Conservation (phyloP, 1,140 invertebrate genomes). For the Lysiphlebus fabarum region DNA sequence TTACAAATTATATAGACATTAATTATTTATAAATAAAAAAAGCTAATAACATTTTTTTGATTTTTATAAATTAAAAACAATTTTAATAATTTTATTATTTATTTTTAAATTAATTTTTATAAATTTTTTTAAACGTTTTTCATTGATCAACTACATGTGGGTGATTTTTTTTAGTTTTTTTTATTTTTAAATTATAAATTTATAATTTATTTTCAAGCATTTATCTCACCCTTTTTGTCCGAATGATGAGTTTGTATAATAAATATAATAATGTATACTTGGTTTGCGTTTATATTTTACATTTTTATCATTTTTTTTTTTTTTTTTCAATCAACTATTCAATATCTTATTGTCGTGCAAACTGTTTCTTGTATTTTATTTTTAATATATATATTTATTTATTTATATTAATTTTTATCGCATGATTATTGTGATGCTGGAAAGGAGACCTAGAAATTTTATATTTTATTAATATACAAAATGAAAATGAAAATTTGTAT, state of each 20-base stretch:
- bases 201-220: no score
- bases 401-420: constrained; percentile 31
- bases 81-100: no score
- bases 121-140: no score
- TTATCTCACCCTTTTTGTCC: constrained; percentile 23
- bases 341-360: constrained; percentile 57
- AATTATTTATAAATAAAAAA: constrained; percentile 7
- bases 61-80: no score
- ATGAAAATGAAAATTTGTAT: constrained; percentile 5
- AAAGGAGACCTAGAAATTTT: constrained; percentile 20
- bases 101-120: no score
- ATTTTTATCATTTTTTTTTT: constrained; percentile 36
- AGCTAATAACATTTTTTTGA: constrained; percentile 14
- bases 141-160: no score
- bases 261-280: constrained; percentile 54
- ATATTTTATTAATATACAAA: background rate
- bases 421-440: constrained; percentile 19
- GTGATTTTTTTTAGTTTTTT: no score
- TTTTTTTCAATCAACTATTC: constrained; percentile 51
- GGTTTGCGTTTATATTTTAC: constrained; percentile 54
- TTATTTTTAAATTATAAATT: no score
- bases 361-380: constrained; percentile 42
- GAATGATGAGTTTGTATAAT: constrained; percentile 45
- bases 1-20: constrained; percentile 17
- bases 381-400: constrained; percentile 34